Base-by-base conservation (phyloP, 2,113 vertebrate species). In the Arvicanthis niloticus region DNA sequence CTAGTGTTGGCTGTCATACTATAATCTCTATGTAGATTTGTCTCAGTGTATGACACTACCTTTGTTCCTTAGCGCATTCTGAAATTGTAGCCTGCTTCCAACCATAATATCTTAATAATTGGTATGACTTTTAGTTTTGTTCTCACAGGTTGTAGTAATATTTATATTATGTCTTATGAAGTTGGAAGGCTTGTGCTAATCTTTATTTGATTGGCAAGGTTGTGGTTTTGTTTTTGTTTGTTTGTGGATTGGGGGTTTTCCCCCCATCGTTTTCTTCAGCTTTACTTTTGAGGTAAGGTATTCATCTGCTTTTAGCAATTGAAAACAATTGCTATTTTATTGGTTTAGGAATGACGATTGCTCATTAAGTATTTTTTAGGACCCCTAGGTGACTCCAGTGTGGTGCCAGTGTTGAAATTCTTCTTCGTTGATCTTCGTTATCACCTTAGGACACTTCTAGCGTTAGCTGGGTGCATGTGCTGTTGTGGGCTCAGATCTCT, bases 401-500 rank as follows among this genome's bases (percentile, higher is more conserved):
- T 97, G 34, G 89, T 87, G 45, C n/a, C 60, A 92, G 29, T 17
- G 60, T 78, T 77, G 53, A 89, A 77, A 95, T 65, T 93, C 72
- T 67, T 62, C 22, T 75, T 4, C n/a, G 3, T 21, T 87, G 10
- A 22, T 88, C 68, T 88, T 92, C 91, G 37, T 77, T 85, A 16
- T 26, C 21, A 75, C 24, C 42, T 75, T 9, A 78, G 92, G 78
- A 87, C 37, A 29, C 51, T 91, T 96, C 40, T 34, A 95, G 24
- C 51, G 84, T 92, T 97, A 80, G 51, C 81, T 93, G 24, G 21
- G 45, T 70, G 15, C 60, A 51, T 73, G 68, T 82, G 17, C 37
- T 84, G 24, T 88, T 84, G 9, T 91, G 80, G 24, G n/a, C 60
- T 92, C 60, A 82, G 42, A 87, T 95, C 40, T 87, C 91, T 89